phyloP scores from a whole-genome alignment of 2,113 vertebrate species.

The Catharus fuscescens region DNA sequence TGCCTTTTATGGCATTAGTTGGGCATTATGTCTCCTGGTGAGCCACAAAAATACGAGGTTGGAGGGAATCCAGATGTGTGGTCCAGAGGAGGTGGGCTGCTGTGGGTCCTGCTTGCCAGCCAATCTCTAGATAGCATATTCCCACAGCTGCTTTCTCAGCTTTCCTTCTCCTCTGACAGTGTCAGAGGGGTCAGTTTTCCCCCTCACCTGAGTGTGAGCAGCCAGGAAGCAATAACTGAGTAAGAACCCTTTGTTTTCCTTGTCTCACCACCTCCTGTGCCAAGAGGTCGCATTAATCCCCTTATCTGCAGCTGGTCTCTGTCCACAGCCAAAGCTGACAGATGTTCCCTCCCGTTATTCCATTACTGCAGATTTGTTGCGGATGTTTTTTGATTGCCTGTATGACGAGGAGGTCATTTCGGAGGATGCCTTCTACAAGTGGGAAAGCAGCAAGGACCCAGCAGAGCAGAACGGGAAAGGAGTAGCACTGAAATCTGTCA shows the following conservation, averaged over 20 bases:
- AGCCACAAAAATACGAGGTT: accelerated
- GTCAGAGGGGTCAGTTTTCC: neutral
- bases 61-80: neutral
- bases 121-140: accelerated
- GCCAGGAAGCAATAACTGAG: neutral
- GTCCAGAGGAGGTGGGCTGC: neutral
- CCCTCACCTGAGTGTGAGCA: neutral
- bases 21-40: neutral
- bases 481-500: conserved; percentile 95
- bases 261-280: neutral
- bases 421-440: conserved; percentile 97
- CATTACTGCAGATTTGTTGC: conserved; percentile 84
- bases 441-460: conserved; percentile 95
- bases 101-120: neutral
- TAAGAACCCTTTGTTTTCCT: neutral
- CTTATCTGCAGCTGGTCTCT: neutral
- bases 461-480: conserved; percentile 94
- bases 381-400: conserved; percentile 99
- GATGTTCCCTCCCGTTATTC: neutral
- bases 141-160: neutral
- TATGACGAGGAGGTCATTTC: conserved; percentile 99
- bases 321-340: neutral
- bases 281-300: neutral
- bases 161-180: neutral
- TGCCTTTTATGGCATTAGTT: neutral